Base-by-base conservation (phyloP, 1,140 invertebrate species). In the Thaumatotibia leucotreta region DNA sequence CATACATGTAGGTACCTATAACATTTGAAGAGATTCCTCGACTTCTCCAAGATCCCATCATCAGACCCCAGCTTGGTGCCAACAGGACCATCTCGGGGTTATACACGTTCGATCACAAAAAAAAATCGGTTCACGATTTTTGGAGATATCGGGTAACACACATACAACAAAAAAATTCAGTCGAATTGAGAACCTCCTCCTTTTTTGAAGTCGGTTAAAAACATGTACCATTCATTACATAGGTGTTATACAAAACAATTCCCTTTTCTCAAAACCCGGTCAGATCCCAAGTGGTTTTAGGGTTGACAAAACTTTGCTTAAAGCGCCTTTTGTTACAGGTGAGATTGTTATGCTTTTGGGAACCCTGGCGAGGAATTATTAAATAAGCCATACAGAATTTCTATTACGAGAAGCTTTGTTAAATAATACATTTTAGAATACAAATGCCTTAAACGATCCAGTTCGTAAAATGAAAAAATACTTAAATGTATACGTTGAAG, bases 311-410 rank as follows among this genome's bases (percentile, higher is more conserved):
- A 71, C 69, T 67, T 49, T 69, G 77, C 77, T 79, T 65, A 77
- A 66, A 65, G 70, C 71, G 67, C 54, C 52, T 77, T 82, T 76
- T 84, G 80, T 84, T 82, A 78, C 79, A 84, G 82, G 82, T 83
- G 73, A 80, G 77, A 33, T 63, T 58, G 70, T 77, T 75, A 75
- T 72, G 67, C 75, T 77, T 77, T 79, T 72, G 66, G 39, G 31
- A 24, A 54, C 50, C 50, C 23, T 54, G n/a, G 4, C 9, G 49
- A 52, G 31, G 33, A 39, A 39, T 39, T 39, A 54, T 54, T 54
- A 54, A 52, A 52, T 52, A 52, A 54, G 50, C 50, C 50, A 24
- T 54, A 54, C 50, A 54, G 50, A 24, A 54, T 24, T 54, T 54
- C 50, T n/a, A 23, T 6, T 50, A 50, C 22, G 1, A 54, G n/a